A percentile compares a stretch with the other conserved stretches of the same genome.
These are phyloP conservation scores for Acleris literana DNA, from an alignment of 2,888 invertebrate species.

Conservation along the genomic window DNA sequence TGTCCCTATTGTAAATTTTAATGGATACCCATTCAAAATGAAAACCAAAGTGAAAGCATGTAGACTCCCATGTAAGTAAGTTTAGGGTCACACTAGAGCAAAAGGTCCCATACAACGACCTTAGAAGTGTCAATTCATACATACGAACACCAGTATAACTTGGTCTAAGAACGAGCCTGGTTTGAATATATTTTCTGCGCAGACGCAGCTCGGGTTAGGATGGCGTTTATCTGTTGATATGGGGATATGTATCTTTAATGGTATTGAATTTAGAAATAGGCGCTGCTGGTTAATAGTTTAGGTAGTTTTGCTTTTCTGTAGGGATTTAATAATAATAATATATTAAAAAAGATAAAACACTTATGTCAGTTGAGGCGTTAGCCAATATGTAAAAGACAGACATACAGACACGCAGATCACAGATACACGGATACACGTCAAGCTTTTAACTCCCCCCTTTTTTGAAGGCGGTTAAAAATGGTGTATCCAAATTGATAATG, in stretches of 20 bases:
- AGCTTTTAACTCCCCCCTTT: too few relatives aligned
- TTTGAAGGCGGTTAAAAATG: too few relatives aligned
- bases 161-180: slow-evolving; percentile 15
- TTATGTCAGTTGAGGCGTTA: too few relatives aligned
- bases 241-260: slow-evolving; percentile 13
- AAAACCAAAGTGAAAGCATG: slow-evolving; percentile 36
- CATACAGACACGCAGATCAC: too few relatives aligned
- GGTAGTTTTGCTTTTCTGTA: too few relatives aligned
- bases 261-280: slow-evolving; percentile 24
- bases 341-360: too few relatives aligned
- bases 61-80: slow-evolving; percentile 26
- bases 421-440: too few relatives aligned
- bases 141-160: slow-evolving; percentile 27
- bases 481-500: too few relatives aligned
- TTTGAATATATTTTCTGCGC: not conserved
- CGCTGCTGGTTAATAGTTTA: not conserved
- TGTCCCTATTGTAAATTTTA: slow-evolving; percentile 31
- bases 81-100: slow-evolving; percentile 36
- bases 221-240: slow-evolving; percentile 24
- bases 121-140: slow-evolving; percentile 37
- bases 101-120: slow-evolving; percentile 36
- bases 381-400: too few relatives aligned
- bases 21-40: slow-evolving; percentile 30
- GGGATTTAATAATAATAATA: too few relatives aligned
- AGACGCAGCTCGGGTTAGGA: slow-evolving; percentile 15